These are phyloP conservation scores for Temnothorax unifasciatus DNA, from an alignment of 2,888 invertebrate species.

Conservation along the genomic window DNA sequence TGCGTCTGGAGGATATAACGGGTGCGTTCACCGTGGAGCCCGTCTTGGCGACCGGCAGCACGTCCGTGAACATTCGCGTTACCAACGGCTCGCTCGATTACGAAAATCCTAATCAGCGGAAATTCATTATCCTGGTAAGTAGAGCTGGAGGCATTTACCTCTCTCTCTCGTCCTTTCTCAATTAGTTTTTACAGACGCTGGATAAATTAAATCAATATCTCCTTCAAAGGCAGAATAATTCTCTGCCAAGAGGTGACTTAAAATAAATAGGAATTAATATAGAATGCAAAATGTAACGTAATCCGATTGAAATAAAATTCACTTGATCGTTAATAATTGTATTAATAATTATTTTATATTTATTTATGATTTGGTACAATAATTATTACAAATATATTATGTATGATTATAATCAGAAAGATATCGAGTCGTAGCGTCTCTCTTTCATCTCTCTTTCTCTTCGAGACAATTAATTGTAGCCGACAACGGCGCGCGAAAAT, in stretches of 20 bases:
- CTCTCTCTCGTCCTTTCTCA: constrained; percentile 30
- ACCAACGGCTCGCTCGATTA: constrained; percentile 94
- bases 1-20: constrained; percentile 93
- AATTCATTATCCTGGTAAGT: constrained; percentile 93
- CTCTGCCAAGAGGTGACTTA: background rate
- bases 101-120: constrained; percentile 96
- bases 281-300: background rate
- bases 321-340: background rate
- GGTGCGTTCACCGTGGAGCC: constrained; percentile 95
- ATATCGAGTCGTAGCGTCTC: background rate
- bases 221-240: background rate
- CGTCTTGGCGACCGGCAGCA: constrained; percentile 92
- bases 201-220: background rate
- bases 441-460: background rate
- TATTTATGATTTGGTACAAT: background rate
- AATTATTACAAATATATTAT: background rate
- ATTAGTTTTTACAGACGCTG: constrained; percentile 25
- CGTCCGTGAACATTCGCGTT: constrained; percentile 93
- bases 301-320: background rate
- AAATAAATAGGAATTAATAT: background rate
- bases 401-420: too few relatives aligned
- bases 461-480: background rate
- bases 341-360: background rate
- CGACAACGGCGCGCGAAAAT: background rate
- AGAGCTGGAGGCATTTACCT: constrained; percentile 35